These are phyloP conservation scores for Meteorus cinctellus DNA, from an alignment of 2,888 invertebrate genomes.

Conservation along the genomic window DNA sequence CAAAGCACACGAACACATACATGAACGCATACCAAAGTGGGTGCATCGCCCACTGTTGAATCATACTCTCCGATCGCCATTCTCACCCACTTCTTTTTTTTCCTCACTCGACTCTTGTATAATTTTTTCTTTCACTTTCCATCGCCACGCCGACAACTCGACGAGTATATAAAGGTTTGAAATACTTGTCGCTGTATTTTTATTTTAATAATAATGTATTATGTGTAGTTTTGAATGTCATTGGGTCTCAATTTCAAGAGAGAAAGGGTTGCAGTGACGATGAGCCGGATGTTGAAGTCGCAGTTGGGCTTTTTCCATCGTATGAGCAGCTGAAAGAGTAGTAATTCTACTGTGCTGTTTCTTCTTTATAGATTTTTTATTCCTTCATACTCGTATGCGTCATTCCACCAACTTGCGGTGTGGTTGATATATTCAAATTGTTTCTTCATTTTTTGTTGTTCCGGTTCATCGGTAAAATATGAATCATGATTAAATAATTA, in stretches of 20 bases:
- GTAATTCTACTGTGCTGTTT: not conserved
- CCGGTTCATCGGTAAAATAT: too few relatives aligned
- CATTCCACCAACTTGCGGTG: too few relatives aligned
- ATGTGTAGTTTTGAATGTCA: too few relatives aligned
- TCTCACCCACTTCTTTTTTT: slow-evolving; percentile 56
- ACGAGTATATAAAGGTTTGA: not conserved
- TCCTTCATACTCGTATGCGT: too few relatives aligned
- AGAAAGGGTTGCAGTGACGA: not conserved
- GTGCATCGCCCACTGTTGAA: slow-evolving; percentile 66
- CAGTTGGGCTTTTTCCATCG: not conserved
- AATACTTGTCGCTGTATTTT: not conserved
- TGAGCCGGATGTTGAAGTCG: not conserved
- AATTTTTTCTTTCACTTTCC: slow-evolving; percentile 1
- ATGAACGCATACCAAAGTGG: slow-evolving; percentile 45
- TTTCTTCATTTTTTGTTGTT: too few relatives aligned
- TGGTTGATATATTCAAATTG: too few relatives aligned
- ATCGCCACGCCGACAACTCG: not conserved
- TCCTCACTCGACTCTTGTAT: not conserved
- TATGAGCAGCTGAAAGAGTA: not conserved
- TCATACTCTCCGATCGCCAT: slow-evolving; percentile 62
- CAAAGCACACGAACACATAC: slow-evolving; percentile 29
- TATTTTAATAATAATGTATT: not conserved
- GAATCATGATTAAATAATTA: too few relatives aligned
- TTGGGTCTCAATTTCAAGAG: too few relatives aligned
- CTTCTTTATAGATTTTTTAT: not conserved